These are phyloP conservation scores for Ceratosolen solmsi DNA, from an alignment of 1,140 invertebrate species.

Conservation along the genomic window DNA sequence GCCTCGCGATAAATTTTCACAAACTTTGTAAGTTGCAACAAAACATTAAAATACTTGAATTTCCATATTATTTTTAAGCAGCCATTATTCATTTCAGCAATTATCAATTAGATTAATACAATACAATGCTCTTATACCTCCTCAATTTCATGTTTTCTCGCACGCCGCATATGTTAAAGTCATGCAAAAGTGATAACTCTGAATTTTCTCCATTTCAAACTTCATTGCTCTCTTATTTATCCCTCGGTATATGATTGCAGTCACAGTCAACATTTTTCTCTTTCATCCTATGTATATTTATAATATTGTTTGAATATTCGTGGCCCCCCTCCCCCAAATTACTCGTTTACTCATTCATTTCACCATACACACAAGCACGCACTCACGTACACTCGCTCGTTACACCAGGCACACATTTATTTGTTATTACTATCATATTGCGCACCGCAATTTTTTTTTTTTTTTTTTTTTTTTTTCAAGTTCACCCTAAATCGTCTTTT, in stretches of 20 bases:
- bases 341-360: slow-evolving; percentile 22
- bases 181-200: slow-evolving; percentile 46
- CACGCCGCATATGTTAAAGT: slow-evolving; percentile 44
- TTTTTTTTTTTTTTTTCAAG: neutral
- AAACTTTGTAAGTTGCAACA: neutral
- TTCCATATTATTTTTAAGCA: neutral
- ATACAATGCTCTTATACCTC: slow-evolving; percentile 5
- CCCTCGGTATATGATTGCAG: slow-evolving; percentile 68
- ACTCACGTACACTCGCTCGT: neutral
- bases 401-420: neutral
- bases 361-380: neutral
- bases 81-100: slow-evolving; percentile 13
- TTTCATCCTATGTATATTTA: slow-evolving; percentile 34
- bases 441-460: slow-evolving; percentile 17
- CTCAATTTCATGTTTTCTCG: slow-evolving; percentile 38
- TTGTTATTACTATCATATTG: slow-evolving; percentile 16
- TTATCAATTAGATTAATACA: slow-evolving; percentile 23
- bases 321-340: slow-evolving; percentile 31
- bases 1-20: neutral
- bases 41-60: neutral
- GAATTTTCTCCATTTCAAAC: slow-evolving; percentile 28
- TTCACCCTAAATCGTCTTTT: slow-evolving; percentile 43
- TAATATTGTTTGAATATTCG: slow-evolving; percentile 47
- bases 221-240: slow-evolving; percentile 38
- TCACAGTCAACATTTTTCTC: slow-evolving; percentile 67